Percentiles rank a stretch among this genome's conserved stretches.
Conservation (phyloP, 2,113 vertebrate genomes). For the Tonatia bakeri region DNA sequence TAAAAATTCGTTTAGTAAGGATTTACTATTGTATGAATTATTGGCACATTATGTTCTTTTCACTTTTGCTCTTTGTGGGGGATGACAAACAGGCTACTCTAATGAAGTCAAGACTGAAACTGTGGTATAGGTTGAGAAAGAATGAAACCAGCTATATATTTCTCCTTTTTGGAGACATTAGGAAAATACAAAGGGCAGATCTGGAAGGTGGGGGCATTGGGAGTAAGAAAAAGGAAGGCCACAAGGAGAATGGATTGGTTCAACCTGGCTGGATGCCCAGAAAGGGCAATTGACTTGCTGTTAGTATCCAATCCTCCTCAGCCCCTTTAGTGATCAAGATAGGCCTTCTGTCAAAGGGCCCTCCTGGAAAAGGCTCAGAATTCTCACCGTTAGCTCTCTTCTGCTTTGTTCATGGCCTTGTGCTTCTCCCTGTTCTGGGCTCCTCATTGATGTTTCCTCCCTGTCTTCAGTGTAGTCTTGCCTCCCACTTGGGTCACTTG, state of each 20-base stretch:
- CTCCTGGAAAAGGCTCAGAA: not conserved
- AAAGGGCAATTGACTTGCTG: not conserved
- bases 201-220: rapidly evolving
- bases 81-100: not conserved
- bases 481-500: not conserved
- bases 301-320: not conserved
- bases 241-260: not conserved
- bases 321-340: not conserved
- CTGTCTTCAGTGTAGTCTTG: not conserved
- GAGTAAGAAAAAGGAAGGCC: not conserved
- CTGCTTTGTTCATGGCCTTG: not conserved
- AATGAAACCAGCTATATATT: not conserved
- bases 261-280: not conserved
- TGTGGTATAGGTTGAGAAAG: not conserved
- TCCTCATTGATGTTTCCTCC: not conserved
- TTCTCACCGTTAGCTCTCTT: not conserved
- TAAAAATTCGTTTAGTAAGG: not conserved
- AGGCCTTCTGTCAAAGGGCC: not conserved
- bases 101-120: not conserved
- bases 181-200: not conserved
- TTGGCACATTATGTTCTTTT: not conserved
- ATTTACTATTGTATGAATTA: not conserved
- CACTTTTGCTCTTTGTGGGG: not conserved
- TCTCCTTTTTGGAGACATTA: not conserved
- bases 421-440: not conserved